Evolutionary conservation across 2,113 vertebrate species (phyloP).

Genomic region (Chrysemys picta): DNA sequence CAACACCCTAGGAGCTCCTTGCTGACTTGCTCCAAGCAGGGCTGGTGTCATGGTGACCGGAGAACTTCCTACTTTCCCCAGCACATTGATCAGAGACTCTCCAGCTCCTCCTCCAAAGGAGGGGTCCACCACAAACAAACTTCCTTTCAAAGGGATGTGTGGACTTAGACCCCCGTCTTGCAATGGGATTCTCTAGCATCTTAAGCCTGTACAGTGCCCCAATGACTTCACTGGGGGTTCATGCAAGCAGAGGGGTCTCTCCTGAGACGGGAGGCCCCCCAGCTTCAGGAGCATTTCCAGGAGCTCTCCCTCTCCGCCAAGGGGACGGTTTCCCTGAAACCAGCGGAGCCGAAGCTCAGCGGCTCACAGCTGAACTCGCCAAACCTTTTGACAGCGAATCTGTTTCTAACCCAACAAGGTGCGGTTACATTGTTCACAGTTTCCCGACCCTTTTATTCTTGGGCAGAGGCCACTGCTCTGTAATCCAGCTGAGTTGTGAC

Average conservation of each 20-base stretch:
- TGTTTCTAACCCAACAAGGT: not conserved
- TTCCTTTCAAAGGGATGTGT: not conserved
- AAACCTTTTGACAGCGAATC: not conserved
- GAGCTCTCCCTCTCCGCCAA: not conserved
- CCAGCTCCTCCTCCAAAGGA: not conserved
- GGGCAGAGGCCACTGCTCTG: not conserved
- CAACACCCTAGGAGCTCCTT: too few relatives aligned
- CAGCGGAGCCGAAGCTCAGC: not conserved
- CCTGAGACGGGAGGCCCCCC: too few relatives aligned
- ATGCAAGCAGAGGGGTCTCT: not conserved
- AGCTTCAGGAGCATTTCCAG: not conserved
- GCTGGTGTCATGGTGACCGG: too few relatives aligned
- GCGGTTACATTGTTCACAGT: not conserved
- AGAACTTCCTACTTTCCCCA: too few relatives aligned
- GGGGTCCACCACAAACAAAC: not conserved
- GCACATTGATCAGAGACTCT: not conserved
- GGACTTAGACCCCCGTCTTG: not conserved
- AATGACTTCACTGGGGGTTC: not conserved
- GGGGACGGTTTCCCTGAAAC: not conserved
- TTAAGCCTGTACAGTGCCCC: not conserved
- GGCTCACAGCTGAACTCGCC: not conserved
- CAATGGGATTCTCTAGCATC: not conserved
- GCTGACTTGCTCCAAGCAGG: too few relatives aligned
- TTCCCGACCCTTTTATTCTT: slow-evolving; percentile 32
- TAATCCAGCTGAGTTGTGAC: slow-evolving; percentile 59